A percentile compares a stretch with the other conserved stretches of the same genome.
Conservation (phyloP, 2,113 vertebrate species). For the Charadrius vociferus region DNA sequence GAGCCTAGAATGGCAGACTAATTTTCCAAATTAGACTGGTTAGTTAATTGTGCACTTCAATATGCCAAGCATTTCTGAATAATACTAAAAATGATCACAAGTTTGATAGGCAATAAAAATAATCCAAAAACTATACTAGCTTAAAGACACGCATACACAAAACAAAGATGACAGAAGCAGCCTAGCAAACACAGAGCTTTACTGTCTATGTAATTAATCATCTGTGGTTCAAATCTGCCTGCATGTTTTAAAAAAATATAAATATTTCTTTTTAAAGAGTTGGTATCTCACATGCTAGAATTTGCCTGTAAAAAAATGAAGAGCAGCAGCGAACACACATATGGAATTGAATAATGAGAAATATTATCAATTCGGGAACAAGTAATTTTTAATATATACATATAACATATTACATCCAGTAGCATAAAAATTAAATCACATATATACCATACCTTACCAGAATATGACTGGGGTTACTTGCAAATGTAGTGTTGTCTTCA, state of each 20-base stretch:
- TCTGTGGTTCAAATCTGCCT: background rate
- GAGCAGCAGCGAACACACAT: background rate
- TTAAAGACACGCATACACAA: background rate
- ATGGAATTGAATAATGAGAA: background rate
- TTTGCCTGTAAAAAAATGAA: background rate
- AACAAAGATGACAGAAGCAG: background rate
- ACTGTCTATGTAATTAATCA: background rate
- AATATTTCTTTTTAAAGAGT: background rate
- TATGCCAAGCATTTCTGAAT: constrained; percentile 7
- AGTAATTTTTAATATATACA: background rate
- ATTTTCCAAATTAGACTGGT: constrained; percentile 53
- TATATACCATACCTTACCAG: background rate
- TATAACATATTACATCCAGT: too few species aligned
- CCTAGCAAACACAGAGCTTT: background rate
- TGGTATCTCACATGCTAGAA: background rate
- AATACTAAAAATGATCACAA: constrained; percentile 8
- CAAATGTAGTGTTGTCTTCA: background rate
- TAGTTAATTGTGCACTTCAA: constrained; percentile 43
- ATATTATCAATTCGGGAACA: background rate
- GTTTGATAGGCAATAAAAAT: background rate
- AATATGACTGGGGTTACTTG: background rate
- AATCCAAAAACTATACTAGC: background rate
- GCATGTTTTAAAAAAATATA: background rate
- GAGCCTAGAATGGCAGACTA: constrained; percentile 1
- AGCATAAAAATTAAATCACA: background rate